These are phyloP conservation scores for Lindbergichthys nudifrons DNA, from an alignment of 2,797 vertebrate species.

Conservation along the genomic window DNA sequence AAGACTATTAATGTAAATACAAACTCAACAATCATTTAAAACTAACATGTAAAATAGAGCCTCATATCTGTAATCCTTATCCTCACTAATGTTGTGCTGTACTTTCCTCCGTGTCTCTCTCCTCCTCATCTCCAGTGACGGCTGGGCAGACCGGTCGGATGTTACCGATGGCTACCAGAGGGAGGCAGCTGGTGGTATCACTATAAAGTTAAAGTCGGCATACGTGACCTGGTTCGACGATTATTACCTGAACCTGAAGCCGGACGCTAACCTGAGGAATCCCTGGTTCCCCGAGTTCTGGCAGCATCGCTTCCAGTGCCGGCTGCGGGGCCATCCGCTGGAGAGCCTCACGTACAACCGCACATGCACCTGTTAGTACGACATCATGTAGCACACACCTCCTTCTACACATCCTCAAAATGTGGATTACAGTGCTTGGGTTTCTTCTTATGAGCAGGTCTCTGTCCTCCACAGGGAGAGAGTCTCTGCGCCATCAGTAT, in stretches of 20 bases:
- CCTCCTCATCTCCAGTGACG: constrained; percentile 86
- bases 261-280: constrained; percentile 93
- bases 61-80: background rate
- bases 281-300: constrained; percentile 99
- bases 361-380: constrained; percentile 93
- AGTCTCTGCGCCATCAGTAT: constrained; percentile 92
- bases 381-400: background rate
- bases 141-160: constrained; percentile 98
- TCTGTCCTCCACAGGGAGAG: constrained; percentile 77
- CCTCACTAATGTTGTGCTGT: background rate
- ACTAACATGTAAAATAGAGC: background rate
- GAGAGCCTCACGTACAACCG: constrained; percentile 93
- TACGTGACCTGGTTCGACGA: constrained; percentile 98
- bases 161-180: constrained; percentile 95
- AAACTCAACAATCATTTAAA: background rate
- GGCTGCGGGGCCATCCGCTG: constrained; percentile 90
- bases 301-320: constrained; percentile 98
- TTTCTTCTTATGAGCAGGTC: constrained; percentile 28
- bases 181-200: constrained; percentile 96
- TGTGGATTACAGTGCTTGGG: background rate
- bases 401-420: background rate
- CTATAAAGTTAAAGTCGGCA: constrained; percentile 97
- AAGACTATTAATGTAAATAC: background rate
- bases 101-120: constrained; percentile 4
- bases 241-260: constrained; percentile 95